phyloP scores from a whole-genome alignment of 2,888 invertebrate genomes.

The Blomia tropicalis region DNA sequence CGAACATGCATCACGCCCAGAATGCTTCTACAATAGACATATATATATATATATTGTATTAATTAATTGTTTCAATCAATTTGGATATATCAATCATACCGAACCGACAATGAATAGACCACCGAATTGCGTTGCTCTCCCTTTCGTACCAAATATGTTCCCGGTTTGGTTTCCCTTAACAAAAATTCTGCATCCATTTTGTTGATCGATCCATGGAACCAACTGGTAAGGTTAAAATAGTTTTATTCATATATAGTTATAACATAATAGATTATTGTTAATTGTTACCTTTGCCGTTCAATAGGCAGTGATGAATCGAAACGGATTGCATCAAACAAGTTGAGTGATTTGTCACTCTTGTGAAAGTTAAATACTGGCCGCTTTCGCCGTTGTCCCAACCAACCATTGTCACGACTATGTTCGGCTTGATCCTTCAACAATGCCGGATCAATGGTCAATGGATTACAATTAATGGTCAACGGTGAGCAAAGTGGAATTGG shows the following conservation, averaged over 20 bases:
- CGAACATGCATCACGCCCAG: conserved; percentile 88
- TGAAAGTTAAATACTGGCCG: conserved; percentile 7
- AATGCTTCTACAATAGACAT: conserved; percentile 52
- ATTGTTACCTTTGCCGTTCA: conserved; percentile 30
- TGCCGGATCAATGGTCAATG: no score
- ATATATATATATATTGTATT: no score
- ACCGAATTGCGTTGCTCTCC: conserved; percentile 84
- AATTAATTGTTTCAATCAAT: no score
- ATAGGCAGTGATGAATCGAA: conserved; percentile 28
- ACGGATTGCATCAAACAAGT: conserved; percentile 20
- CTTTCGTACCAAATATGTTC: conserved; percentile 81
- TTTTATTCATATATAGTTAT: not conserved
- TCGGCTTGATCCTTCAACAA: no score
- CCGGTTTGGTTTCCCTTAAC: conserved; percentile 63
- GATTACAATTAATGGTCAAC: not conserved
- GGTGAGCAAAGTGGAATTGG: not conserved
- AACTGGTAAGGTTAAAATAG: conserved; percentile 37
- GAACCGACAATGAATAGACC: conserved; percentile 79
- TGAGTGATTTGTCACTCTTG: not conserved
- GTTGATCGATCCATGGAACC: conserved; percentile 88
- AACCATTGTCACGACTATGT: not conserved
- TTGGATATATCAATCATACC: no score
- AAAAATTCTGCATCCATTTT: conserved; percentile 78
- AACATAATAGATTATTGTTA: no score
- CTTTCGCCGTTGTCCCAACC: not conserved